Evolutionary conservation across 2,888 invertebrate species (phyloP).

Genomic region (Oegoconia quadripuncta): DNA sequence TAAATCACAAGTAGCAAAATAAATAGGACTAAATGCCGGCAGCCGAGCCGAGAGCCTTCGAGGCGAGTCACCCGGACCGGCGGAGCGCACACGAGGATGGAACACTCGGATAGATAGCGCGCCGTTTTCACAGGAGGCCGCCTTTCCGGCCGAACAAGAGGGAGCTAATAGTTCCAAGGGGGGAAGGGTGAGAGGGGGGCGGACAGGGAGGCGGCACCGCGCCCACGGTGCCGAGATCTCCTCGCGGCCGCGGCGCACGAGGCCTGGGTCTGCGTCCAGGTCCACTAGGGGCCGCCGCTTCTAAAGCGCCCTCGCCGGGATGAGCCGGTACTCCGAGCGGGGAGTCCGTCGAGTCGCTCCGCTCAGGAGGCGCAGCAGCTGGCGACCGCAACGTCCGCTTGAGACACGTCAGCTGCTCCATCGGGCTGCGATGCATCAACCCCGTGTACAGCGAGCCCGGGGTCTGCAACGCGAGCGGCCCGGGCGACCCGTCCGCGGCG

Average conservation of each 20-base stretch:
- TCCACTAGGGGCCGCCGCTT: constrained; percentile 49
- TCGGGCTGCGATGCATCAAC: constrained; percentile 84
- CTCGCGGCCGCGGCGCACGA: constrained; percentile 54
- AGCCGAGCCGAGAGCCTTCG: constrained; percentile 4
- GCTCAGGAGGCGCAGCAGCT: constrained; percentile 53
- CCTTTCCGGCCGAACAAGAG: constrained; percentile 92
- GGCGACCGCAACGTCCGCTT: constrained; percentile 74
- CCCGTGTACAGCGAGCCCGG: constrained; percentile 81
- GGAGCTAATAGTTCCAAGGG: constrained; percentile 88
- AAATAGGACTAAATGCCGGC: constrained; percentile 22
- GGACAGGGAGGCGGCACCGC: constrained; percentile 30
- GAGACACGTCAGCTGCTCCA: constrained; percentile 88
- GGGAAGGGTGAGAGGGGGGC: constrained; percentile 45
- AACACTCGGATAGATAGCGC: constrained; percentile 7
- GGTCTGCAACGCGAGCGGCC: constrained; percentile 80
- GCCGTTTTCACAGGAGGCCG: constrained; percentile 80
- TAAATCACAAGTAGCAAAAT: constrained; percentile 43
- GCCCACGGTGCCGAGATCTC: constrained; percentile 49
- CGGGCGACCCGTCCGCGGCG: constrained; percentile 79
- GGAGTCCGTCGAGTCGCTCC: constrained; percentile 37
- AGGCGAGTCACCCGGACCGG: too few species aligned
- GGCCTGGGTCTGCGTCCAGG: constrained; percentile 60
- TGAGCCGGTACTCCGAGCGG: constrained; percentile 80
- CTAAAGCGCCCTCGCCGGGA: constrained; percentile 79
- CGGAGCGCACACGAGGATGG: too few species aligned